Base-by-base conservation (phyloP, 2,113 vertebrate species). In the Myiagra hebetior region DNA sequence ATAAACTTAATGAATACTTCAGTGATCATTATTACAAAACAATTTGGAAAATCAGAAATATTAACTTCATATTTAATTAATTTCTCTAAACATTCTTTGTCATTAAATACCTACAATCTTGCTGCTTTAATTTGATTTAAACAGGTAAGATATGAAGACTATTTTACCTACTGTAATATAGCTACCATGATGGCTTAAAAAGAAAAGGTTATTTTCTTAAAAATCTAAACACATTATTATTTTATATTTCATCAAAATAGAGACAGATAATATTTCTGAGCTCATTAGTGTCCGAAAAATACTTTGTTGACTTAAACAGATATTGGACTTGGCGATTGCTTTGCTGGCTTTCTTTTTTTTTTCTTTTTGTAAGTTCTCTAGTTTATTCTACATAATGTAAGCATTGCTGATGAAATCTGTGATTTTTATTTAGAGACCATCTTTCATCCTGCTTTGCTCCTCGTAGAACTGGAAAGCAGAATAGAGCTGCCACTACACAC, bases 1-100 rank as follows among this genome's bases (percentile, higher is more conserved):
- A 72, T 75, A 78, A 97, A 90, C 22, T 79, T 94, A 92, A 97
- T 97, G 79, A 93, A 92, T 92, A 79, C 49, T 91, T 90, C 33
- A 87, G 4, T 60, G 41, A 84, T 89, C n/a, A 39, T 87, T 67
- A 90, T 63, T 62, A 33, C 7, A 85, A 93, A 93, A 69, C 26
- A 88, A 21, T 93, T 78, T 64, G 35, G 19, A 28, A 91, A 95
- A 89, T 35, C 64, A 80, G 24, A 76, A 63, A 91, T 95, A 91
- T 69, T 39, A 77, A 65, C 11, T 65, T 87, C 39, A 18, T 33
- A 39, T 52, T 85, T 78, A 95, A 83, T 69, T n/a, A 4, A 41
- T 52, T 5, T 56, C 26, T 83, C 26, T 91, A 35, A n/a, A 91
- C 59, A 30, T 47, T 64, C 42, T 80, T 49, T 64, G 6, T 65